Percentiles rank a stretch among this genome's conserved stretches.
Conservation (phyloP, 2,797 vertebrate genomes). For the Melopsittacus undulatus region DNA sequence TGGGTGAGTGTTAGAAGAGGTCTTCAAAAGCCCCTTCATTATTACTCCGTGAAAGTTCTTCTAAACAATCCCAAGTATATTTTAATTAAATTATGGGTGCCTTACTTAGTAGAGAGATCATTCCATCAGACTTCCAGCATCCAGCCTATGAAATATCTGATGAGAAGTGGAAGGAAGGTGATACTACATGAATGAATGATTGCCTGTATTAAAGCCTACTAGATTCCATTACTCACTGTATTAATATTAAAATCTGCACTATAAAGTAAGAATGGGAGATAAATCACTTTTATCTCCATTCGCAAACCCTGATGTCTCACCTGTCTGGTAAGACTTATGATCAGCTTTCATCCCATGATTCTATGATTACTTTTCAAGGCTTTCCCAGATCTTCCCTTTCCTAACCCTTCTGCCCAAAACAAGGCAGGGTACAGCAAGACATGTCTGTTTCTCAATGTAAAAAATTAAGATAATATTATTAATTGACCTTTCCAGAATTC, state of each 20-base stretch:
- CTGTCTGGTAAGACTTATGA: not conserved
- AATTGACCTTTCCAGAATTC: not conserved
- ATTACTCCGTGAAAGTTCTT: not conserved
- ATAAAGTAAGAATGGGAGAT: slow-evolving; percentile 56
- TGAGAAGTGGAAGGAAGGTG: slow-evolving; percentile 40
- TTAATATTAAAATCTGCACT: slow-evolving; percentile 61
- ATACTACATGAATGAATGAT: slow-evolving; percentile 41
- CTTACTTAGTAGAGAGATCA: not conserved
- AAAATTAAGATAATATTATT: not conserved
- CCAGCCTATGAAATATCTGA: slow-evolving; percentile 16
- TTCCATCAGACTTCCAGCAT: not conserved
- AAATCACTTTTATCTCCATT: slow-evolving; percentile 62
- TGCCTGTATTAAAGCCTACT: slow-evolving; percentile 42
- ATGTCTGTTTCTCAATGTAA: not conserved
- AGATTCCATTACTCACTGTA: slow-evolving; percentile 48
- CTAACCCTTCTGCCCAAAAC: not conserved
- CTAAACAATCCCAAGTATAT: not conserved
- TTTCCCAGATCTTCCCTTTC: not conserved
- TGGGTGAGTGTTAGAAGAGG: not conserved
- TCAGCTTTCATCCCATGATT: not conserved
- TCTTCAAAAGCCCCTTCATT: not conserved
- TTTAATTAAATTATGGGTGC: slow-evolving; percentile 1
- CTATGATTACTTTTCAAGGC: not conserved
- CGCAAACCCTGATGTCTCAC: slow-evolving; percentile 39
- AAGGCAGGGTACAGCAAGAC: not conserved